phyloP scores from a whole-genome alignment of 2,113 vertebrate genomes.

The Formicarius rufipectus region DNA sequence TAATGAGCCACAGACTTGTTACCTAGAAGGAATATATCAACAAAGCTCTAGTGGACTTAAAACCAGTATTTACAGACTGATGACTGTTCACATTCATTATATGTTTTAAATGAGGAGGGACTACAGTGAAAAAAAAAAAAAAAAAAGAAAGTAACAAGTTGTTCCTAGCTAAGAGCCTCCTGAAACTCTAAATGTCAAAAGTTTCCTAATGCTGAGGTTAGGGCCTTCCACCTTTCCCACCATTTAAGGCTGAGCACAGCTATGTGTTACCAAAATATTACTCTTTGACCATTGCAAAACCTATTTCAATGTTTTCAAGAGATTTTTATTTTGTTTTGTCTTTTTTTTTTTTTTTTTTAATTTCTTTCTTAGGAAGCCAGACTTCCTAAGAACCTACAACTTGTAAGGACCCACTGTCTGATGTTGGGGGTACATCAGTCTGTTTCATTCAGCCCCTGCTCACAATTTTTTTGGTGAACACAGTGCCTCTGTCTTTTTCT shows the following conservation, averaged over 20 bases:
- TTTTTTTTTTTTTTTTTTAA: background rate
- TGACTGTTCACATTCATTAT: conserved; percentile 75
- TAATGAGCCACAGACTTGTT: conserved; percentile 81
- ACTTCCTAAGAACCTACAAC: background rate
- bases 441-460: background rate
- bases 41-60: conserved; percentile 78
- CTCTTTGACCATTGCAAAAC: background rate
- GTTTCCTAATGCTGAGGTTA: conserved; percentile 38
- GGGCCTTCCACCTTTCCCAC: conserved; percentile 25
- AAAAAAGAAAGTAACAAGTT: conserved; percentile 38
- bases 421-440: background rate
- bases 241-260: background rate
- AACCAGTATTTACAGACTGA: conserved; percentile 79
- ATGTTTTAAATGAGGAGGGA: conserved; percentile 71
- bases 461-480: background rate
- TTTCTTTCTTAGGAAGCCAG: background rate
- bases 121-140: conserved; percentile 18
- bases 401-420: background rate
- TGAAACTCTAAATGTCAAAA: conserved; percentile 54
- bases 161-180: conserved; percentile 52
- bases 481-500: background rate
- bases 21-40: conserved; percentile 75
- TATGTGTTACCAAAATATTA: background rate
- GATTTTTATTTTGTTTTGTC: background rate
- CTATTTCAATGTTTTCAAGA: background rate